Evolutionary conservation across 2,113 vertebrate genomes (phyloP).

Genomic region (Neoarius graeffei): DNA sequence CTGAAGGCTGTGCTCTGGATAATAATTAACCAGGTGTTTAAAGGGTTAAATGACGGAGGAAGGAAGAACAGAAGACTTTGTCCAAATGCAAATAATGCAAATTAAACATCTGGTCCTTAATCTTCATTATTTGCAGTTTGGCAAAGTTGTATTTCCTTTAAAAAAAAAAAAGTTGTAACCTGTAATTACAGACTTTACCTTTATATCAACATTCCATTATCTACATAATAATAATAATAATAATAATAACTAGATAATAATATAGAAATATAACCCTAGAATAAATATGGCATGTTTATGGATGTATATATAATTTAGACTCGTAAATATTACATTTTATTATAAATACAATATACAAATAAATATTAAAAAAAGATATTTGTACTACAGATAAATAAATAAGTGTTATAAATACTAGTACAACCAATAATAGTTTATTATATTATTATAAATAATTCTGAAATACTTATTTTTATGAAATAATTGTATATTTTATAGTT

Average conservation of each 20-base stretch:
- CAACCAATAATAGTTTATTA: neutral
- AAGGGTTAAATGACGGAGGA: neutral
- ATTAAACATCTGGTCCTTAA: neutral
- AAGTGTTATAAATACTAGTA: neutral
- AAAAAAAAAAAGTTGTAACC: no score
- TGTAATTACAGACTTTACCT: no score
- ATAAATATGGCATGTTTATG: neutral
- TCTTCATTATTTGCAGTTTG: neutral
- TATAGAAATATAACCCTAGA: neutral
- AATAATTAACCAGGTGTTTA: neutral
- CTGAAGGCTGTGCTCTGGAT: neutral
- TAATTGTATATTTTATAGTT: neutral
- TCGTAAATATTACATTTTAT: neutral
- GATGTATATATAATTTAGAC: neutral
- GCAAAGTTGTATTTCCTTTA: no score
- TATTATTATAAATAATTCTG: neutral
- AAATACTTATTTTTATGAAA: neutral
- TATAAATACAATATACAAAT: neutral
- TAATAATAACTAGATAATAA: neutral
- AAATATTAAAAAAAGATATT: neutral
- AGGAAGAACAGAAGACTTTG: neutral
- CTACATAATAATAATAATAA: neutral
- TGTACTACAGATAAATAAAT: neutral
- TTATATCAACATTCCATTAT: neutral
- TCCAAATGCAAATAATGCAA: neutral